phyloP scores from a whole-genome alignment of 1,140 invertebrate genomes.

The Lucilia cuprina region DNA sequence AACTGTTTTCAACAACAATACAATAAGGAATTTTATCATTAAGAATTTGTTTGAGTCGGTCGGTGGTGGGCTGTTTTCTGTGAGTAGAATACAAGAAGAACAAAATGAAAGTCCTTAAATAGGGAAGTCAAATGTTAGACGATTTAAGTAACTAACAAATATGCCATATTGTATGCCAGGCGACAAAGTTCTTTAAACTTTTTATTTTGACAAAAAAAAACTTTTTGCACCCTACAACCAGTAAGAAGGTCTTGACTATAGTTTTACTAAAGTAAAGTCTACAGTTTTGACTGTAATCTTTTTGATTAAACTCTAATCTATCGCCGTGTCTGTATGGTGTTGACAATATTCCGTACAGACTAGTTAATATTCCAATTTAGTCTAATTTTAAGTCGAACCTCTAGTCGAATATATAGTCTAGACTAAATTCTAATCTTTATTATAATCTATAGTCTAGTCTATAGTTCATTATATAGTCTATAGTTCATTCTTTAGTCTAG shows the following conservation, averaged over 20 bases:
- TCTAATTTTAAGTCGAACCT: too few species aligned
- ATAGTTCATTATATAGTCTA: too few species aligned
- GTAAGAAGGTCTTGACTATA: neutral
- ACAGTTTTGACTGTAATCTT: too few species aligned
- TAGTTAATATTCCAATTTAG: too few species aligned
- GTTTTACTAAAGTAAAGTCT: too few species aligned
- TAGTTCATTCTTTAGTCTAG: too few species aligned
- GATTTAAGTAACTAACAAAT: neutral
- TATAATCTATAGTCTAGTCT: too few species aligned
- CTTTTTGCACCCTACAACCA: neutral
- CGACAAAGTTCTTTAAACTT: conserved; percentile 28
- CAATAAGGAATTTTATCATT: neutral
- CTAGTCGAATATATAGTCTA: too few species aligned
- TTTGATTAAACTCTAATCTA: too few species aligned
- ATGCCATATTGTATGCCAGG: conserved; percentile 21
- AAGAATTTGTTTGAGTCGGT: neutral
- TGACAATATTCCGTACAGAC: too few species aligned
- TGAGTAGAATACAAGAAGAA: neutral
- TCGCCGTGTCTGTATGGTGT: too few species aligned
- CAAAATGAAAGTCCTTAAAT: neutral
- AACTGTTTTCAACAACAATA: conserved; percentile 16
- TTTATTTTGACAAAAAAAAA: neutral
- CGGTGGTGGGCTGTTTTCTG: neutral
- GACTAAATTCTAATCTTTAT: too few species aligned
- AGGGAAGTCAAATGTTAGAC: conserved; percentile 17